Evolutionary conservation across 2,113 vertebrate species (phyloP).

Genomic region (Rhinoptilus africanus): DNA sequence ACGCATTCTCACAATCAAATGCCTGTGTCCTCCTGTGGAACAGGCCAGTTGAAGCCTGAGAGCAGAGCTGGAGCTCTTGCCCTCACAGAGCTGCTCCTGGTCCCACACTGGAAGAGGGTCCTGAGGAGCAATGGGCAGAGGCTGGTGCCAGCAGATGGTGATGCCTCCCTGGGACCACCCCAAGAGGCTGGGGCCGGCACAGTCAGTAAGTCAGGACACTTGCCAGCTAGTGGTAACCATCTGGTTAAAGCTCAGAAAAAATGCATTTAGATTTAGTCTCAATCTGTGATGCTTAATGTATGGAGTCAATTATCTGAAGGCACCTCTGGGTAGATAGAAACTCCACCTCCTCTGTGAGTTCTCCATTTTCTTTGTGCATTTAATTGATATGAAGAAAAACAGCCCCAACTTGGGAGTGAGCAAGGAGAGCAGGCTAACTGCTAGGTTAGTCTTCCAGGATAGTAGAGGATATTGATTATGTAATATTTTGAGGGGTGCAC

Average conservation of each 20-base stretch:
- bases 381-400: not conserved
- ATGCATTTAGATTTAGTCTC: not conserved
- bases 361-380: not conserved
- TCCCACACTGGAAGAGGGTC: no score
- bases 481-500: not conserved
- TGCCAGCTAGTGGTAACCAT: not conserved
- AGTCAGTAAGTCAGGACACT: not conserved
- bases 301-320: not conserved
- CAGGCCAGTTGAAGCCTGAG: not conserved
- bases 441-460: not conserved
- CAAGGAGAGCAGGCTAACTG: not conserved
- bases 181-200: not conserved
- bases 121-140: not conserved
- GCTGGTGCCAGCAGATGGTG: fast-evolving
- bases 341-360: not conserved
- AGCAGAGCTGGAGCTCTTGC: fast-evolving
- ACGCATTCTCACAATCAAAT: fast-evolving
- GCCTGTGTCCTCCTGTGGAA: not conserved
- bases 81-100: not conserved
- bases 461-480: not conserved
- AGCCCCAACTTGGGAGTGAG: not conserved
- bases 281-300: fast-evolving
- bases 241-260: not conserved
- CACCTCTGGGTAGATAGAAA: not conserved
- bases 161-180: not conserved